Conservation (phyloP, 2,888 invertebrate species). For the Sinopyrophorus schimmeli region DNA sequence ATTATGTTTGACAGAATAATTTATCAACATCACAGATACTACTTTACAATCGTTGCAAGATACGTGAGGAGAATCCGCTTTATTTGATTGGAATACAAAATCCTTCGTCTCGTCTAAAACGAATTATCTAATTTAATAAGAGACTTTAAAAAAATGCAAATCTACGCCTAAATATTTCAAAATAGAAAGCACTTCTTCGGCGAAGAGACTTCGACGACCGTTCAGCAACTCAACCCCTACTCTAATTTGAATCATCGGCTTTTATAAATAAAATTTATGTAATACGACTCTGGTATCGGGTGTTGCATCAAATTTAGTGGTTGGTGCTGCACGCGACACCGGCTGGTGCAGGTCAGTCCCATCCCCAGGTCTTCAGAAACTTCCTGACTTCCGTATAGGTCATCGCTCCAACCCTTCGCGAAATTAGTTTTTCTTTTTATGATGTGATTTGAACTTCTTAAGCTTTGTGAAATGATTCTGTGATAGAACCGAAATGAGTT, state of each 20-base stretch:
- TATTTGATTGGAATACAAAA: too few relatives aligned
- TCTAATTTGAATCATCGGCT: background rate
- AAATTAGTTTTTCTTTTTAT: conserved; percentile 1
- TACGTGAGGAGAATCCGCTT: too few relatives aligned
- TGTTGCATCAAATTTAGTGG: conserved; percentile 40
- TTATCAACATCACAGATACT: too few relatives aligned
- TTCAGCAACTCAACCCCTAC: background rate
- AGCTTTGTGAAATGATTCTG: background rate
- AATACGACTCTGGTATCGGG: conserved; percentile 39
- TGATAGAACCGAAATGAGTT: conserved; percentile 1
- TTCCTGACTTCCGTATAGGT: conserved; percentile 50
- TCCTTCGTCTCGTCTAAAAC: too few relatives aligned
- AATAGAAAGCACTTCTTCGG: too few relatives aligned
- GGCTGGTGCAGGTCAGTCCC: conserved; percentile 51
- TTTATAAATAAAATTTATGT: background rate
- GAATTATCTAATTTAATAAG: too few relatives aligned
- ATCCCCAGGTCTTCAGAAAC: conserved; percentile 43
- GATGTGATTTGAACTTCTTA: background rate
- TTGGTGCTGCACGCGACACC: conserved; percentile 49
- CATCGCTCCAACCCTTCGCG: conserved; percentile 42
- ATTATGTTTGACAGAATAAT: too few relatives aligned
- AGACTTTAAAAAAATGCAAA: too few relatives aligned
- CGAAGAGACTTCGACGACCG: background rate
- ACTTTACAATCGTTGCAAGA: too few relatives aligned
- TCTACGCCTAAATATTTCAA: too few relatives aligned